These are phyloP conservation scores for Isotomurus palustris DNA, from an alignment of 2,888 invertebrate genomes.

Conservation along the genomic window DNA sequence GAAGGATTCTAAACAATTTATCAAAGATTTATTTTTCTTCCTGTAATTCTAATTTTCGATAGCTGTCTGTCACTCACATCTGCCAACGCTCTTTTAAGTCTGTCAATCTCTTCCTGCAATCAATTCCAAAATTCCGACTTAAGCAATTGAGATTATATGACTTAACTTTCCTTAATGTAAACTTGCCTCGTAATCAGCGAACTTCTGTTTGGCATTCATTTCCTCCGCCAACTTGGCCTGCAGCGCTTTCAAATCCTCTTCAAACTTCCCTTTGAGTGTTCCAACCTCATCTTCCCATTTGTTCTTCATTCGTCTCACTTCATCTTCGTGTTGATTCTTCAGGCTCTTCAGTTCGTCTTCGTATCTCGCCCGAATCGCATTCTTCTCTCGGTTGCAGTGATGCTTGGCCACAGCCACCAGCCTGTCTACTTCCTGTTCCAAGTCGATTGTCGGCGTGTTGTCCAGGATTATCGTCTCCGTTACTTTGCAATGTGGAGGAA, in stretches of 20 bases:
- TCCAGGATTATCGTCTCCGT: constrained; percentile 8
- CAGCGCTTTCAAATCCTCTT: not conserved
- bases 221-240: not conserved
- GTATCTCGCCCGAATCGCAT: not conserved
- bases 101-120: not conserved
- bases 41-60: not conserved
- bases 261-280: not conserved
- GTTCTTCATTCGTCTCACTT: not conserved
- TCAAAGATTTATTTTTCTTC: not conserved
- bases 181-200: not conserved
- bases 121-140: not conserved
- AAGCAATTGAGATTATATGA: not conserved
- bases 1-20: not conserved
- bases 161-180: not conserved
- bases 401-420: not conserved
- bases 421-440: constrained; percentile 6
- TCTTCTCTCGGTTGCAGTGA: constrained; percentile 2
- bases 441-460: not conserved
- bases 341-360: not conserved
- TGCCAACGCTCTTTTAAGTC: not conserved
- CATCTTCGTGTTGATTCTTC: not conserved
- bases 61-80: not conserved
- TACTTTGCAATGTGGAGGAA: not conserved
- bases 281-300: not conserved
- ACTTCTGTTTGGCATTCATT: not conserved